A percentile compares a stretch with the other conserved stretches of the same genome.
phyloP scores from a whole-genome alignment of 2,888 invertebrate species.

The Piscicola geometra region DNA sequence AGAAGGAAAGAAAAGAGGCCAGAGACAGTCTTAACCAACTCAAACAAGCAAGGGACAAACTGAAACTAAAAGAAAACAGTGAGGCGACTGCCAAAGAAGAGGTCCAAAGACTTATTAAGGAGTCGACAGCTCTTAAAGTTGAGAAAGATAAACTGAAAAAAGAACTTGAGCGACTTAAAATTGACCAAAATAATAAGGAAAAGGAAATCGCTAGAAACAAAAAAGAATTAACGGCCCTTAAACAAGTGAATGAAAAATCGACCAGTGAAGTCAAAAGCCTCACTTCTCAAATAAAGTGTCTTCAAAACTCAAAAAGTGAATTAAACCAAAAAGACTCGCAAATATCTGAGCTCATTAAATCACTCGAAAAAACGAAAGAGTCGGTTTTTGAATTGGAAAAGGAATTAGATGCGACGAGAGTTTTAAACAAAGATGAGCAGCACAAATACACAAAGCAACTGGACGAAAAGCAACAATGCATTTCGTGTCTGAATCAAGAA shows the following conservation, averaged over 20 bases:
- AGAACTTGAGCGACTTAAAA: background rate
- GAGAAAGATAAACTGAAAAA: conserved; percentile 23
- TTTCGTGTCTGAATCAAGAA: background rate
- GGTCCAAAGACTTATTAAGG: conserved; percentile 11
- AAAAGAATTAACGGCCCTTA: background rate
- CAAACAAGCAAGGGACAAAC: conserved; percentile 33
- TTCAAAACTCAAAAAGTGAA: background rate
- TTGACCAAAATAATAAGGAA: conserved; percentile 11
- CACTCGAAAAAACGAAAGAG: background rate
- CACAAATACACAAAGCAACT: background rate
- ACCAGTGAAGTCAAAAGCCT: background rate
- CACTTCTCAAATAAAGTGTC: background rate
- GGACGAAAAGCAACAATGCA: background rate
- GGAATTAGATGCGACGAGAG: too few relatives aligned
- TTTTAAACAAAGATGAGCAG: background rate
- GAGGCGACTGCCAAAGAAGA: conserved; percentile 15
- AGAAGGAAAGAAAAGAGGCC: conserved; percentile 8
- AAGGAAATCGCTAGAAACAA: conserved; percentile 17
- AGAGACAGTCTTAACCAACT: conserved; percentile 17
- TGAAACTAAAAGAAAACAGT: background rate
- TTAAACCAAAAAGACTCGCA: background rate
- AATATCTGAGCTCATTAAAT: conserved; percentile 18
- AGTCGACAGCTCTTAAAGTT: background rate
- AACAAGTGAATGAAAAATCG: background rate
- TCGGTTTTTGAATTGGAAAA: too few relatives aligned